A percentile compares a stretch with the other conserved stretches of the same genome.
Evolutionary conservation across 2,797 vertebrate species (phyloP).

Genomic region (Sebastes baramenuke): DNA sequence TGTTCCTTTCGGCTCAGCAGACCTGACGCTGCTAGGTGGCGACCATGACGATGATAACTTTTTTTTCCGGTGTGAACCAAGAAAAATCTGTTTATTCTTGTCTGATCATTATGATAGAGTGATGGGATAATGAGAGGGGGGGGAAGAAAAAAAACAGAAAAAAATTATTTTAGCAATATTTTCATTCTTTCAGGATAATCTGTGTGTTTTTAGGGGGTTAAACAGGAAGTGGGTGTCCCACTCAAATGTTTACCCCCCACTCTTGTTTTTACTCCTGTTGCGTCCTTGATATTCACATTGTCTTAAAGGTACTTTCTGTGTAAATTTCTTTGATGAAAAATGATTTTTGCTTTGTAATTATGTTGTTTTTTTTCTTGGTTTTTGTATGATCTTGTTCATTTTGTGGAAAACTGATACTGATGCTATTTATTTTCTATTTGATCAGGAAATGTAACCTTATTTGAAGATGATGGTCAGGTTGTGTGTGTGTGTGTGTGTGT

Average conservation of each 20-base stretch:
- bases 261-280: constrained; percentile 76
- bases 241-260: constrained; percentile 52
- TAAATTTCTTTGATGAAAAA: constrained; percentile 77
- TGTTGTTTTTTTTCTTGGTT: constrained; percentile 65
- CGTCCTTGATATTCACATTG: constrained; percentile 81
- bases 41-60: constrained; percentile 9
- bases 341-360: constrained; percentile 71
- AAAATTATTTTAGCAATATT: constrained; percentile 85
- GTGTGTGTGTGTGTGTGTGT: constrained; percentile 46
- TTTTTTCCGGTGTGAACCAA: constrained; percentile 58
- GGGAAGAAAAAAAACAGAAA: constrained; percentile 31
- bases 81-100: constrained; percentile 68
- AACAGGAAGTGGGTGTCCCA: constrained; percentile 51
- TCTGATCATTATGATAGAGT: constrained; percentile 61
- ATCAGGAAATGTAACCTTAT: constrained; percentile 77
- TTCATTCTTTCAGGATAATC: constrained; percentile 81
- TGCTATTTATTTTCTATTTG: constrained; percentile 81
- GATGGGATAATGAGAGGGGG: constrained; percentile 35
- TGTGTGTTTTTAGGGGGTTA: constrained; percentile 67
- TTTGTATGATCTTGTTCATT: constrained; percentile 78
- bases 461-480: constrained; percentile 71
- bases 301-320: constrained; percentile 78
- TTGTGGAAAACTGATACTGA: constrained; percentile 73
- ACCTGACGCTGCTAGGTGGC: constrained; percentile 58
- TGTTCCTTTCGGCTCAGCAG: constrained; percentile 57